These are phyloP conservation scores for Littorina saxatilis DNA, from an alignment of 1,140 invertebrate genomes.

Conservation along the genomic window DNA sequence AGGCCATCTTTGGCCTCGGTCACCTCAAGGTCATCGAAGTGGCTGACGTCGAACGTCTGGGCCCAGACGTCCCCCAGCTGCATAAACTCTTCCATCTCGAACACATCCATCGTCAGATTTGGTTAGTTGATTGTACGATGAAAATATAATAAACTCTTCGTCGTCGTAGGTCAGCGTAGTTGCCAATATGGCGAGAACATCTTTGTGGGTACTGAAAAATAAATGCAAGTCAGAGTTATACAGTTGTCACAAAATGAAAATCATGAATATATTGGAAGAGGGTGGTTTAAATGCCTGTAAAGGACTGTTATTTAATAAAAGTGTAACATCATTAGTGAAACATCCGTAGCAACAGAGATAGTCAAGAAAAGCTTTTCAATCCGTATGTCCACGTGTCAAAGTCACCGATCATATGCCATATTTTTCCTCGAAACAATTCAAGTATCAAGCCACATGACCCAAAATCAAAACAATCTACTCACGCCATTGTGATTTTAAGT, in stretches of 20 bases:
- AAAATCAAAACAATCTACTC: slow-evolving; percentile 29
- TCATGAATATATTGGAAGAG: no score
- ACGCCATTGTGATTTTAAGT: slow-evolving; percentile 43
- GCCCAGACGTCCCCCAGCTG: slow-evolving; percentile 45
- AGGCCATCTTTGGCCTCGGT: slow-evolving; percentile 36
- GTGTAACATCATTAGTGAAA: no score
- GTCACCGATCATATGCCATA: no score
- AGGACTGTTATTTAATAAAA: no score
- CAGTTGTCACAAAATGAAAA: no score
- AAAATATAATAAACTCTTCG: not conserved
- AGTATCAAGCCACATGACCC: not conserved
- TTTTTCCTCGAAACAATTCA: no score
- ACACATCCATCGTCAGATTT: slow-evolving; percentile 37
- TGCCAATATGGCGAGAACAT: slow-evolving; percentile 47
- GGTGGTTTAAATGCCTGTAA: no score
- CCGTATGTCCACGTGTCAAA: no score
- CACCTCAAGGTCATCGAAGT: slow-evolving; percentile 42
- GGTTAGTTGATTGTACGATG: slow-evolving; percentile 21
- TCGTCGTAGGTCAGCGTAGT: slow-evolving; percentile 20
- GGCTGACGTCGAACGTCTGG: slow-evolving; percentile 39
- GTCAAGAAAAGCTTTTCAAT: no score
- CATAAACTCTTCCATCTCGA: slow-evolving; percentile 50
- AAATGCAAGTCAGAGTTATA: not conserved
- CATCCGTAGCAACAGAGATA: no score
- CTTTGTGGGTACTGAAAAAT: slow-evolving; percentile 39